Evolutionary conservation across 2,797 vertebrate genomes (phyloP), one percentile per base, ranked within the genome.

Genomic region (Parotocinclus haroldoi): DNA sequence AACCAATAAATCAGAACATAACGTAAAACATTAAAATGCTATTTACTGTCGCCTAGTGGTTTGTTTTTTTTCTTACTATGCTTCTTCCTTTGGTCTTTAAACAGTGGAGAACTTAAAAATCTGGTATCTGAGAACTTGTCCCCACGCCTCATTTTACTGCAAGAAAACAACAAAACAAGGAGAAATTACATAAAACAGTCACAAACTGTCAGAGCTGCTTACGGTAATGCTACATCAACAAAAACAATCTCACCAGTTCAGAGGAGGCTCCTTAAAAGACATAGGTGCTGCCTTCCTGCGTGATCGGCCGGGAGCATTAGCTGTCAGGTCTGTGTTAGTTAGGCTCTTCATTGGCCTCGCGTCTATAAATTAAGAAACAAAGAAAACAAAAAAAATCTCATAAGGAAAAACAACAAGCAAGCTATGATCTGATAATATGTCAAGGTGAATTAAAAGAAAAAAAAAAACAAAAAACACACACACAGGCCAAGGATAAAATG

Each of bases 61-160:
- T 68, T 1, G 7, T 46, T 0, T 0, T 7, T 14, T 50, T 53
- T 1, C n/a, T 10, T 16, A 6, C 3, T 46, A 16, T 6, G 60
- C 49, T 68, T 73, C 49, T 51, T 86, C 67, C 68, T 86, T 7
- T 63, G 45, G 0, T 76, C 75, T 73, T 89, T 90, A 44, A 80
- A 89, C 2, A 87, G 27, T 0, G 89, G 88, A 37, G 89, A 89
- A 42, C 70, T 81, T 69, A 91, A 80, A 60, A 90, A 91, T 39
- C 18, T 66, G 51, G 52, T 76, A 50, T 91, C 87, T 0, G 84
- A 84, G 72, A 82, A 87, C 60, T 86, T 83, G 73, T 91, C 90
- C 48, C 87, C 88, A 51, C 89, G 88, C 9, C 90, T 86, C 16
- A 91, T 82, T 87, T 92, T 92, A 61, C 90, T 92, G 80, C 62